Percentiles rank a stretch among this genome's conserved stretches.
Evolutionary conservation across 2,113 vertebrate genomes (phyloP).

Genomic region (Castor canadensis): DNA sequence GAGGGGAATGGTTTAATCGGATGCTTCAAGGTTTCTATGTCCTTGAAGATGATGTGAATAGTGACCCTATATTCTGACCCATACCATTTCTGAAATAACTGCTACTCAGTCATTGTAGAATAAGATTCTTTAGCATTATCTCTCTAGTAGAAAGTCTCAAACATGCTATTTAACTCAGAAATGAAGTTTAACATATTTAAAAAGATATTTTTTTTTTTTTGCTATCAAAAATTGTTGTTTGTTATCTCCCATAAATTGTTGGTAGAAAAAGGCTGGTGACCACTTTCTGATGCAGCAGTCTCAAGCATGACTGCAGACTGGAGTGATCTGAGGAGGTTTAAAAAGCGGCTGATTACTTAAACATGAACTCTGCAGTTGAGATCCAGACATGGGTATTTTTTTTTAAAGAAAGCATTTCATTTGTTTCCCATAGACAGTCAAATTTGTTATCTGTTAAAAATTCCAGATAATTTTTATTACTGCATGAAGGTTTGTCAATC

Average conservation of each 20-base stretch:
- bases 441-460: not conserved
- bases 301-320: not conserved
- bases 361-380: not conserved
- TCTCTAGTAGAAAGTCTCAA: not conserved
- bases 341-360: not conserved
- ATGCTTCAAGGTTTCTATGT: not conserved
- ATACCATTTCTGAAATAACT: not conserved
- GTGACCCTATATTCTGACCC: not conserved
- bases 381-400: not conserved
- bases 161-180: not conserved
- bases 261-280: not conserved
- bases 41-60: not conserved
- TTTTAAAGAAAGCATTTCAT: not conserved
- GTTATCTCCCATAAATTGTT: not conserved
- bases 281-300: not conserved
- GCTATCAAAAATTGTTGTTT: slow-evolving; percentile 17
- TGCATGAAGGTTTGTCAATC: not conserved
- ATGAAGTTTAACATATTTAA: not conserved
- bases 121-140: not conserved
- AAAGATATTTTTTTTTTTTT: slow-evolving; percentile 10
- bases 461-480: not conserved
- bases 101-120: not conserved
- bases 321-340: not conserved
- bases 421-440: not conserved
- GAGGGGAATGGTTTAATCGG: not conserved